Evolutionary conservation across 2,888 invertebrate genomes (phyloP).

Genomic region (Polymixis flavicincta): DNA sequence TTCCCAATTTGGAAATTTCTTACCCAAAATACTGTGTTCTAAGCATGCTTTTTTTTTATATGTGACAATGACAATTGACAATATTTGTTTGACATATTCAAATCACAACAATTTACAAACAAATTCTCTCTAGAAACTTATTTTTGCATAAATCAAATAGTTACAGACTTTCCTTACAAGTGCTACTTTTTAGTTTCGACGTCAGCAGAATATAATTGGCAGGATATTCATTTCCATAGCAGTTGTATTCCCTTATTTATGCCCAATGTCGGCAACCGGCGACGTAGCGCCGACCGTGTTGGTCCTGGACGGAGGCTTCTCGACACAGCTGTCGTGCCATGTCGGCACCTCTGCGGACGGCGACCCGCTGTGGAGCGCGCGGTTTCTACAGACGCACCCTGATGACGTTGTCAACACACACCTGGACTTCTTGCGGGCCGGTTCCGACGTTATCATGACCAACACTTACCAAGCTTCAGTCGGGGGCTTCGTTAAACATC

Average conservation of each 20-base stretch:
- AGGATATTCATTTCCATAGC: not conserved
- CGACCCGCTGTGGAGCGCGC: constrained; percentile 97
- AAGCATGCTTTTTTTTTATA: not conserved
- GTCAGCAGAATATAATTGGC: constrained; percentile 3
- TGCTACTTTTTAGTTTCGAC: not conserved
- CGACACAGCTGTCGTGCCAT: constrained; percentile 94
- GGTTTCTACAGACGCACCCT: constrained; percentile 94
- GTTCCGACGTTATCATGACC: constrained; percentile 96
- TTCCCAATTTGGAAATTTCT: not conserved
- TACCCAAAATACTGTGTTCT: constrained; percentile 4
- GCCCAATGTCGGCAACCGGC: constrained; percentile 53
- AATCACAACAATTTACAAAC: not conserved
- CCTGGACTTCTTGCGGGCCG: constrained; percentile 95
- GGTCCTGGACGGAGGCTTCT: constrained; percentile 94
- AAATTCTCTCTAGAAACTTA: constrained; percentile 2
- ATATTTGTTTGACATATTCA: not conserved
- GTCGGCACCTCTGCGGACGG: constrained; percentile 93
- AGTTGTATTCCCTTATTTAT: constrained; percentile 3
- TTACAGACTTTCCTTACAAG: not conserved
- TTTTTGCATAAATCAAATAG: not conserved
- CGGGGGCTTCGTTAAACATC: constrained; percentile 93
- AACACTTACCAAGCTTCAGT: constrained; percentile 97
- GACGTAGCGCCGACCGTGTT: constrained; percentile 71
- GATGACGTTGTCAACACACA: constrained; percentile 94
- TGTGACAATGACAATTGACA: constrained; percentile 11